phyloP scores from a whole-genome alignment of 1,140 invertebrate species.

The Cylas formicarius region DNA sequence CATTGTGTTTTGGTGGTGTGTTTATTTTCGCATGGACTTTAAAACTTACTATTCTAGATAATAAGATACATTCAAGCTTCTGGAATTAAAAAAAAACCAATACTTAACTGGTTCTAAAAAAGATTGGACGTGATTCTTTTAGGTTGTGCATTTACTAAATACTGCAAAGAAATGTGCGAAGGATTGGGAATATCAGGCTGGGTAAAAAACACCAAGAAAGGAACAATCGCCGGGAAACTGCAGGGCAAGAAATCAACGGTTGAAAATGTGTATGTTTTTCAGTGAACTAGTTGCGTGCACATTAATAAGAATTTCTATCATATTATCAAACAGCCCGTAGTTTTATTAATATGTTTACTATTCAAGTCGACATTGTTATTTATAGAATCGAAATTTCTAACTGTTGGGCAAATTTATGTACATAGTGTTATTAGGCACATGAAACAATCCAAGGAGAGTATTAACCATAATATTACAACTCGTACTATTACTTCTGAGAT shows the following conservation, averaged over 20 bases:
- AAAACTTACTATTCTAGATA: too few relatives aligned
- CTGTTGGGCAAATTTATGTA: too few relatives aligned
- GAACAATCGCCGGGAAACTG: slow-evolving; percentile 79
- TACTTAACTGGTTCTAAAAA: neutral
- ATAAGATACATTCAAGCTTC: neutral
- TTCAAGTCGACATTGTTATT: too few relatives aligned
- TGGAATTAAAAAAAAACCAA: neutral
- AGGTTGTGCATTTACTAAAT: slow-evolving; percentile 84
- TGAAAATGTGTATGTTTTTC: slow-evolving; percentile 78
- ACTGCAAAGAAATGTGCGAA: slow-evolving; percentile 68
- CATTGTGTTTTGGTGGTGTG: neutral
- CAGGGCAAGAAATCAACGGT: slow-evolving; percentile 71
- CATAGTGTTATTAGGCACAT: too few relatives aligned
- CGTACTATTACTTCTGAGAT: too few relatives aligned
- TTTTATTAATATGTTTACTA: neutral
- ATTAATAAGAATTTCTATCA: neutral
- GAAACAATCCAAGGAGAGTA: too few relatives aligned
- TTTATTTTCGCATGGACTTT: too few relatives aligned
- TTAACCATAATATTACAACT: too few relatives aligned
- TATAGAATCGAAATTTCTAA: too few relatives aligned
- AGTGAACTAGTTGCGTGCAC: neutral
- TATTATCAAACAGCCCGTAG: neutral
- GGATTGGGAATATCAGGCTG: slow-evolving; percentile 72
- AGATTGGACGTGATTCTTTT: slow-evolving; percentile 22
- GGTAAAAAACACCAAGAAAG: slow-evolving; percentile 82